Percentiles rank a stretch among this genome's conserved stretches.
Conservation (phyloP, 1,140 invertebrate genomes). For the Eulimnadia texana region DNA sequence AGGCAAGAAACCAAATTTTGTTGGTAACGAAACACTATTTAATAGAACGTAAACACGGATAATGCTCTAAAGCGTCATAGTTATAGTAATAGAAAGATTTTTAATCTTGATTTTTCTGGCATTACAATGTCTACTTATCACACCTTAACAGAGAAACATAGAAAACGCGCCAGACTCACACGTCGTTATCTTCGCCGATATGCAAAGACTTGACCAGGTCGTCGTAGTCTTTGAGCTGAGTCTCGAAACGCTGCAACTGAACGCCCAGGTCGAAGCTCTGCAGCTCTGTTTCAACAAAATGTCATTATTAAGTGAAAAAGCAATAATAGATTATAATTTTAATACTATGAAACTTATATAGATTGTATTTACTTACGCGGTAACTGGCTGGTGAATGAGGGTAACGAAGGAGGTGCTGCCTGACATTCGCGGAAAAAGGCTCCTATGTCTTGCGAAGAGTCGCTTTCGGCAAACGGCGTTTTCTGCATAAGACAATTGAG, state of each 20-base stretch:
- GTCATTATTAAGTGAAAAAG: slow-evolving; percentile 5
- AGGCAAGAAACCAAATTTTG: too few relatives aligned
- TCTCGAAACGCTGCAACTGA: slow-evolving; percentile 58
- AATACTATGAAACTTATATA: background rate
- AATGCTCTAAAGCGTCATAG: too few relatives aligned
- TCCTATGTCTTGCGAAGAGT: slow-evolving; percentile 46
- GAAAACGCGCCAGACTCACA: too few relatives aligned
- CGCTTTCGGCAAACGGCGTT: slow-evolving; percentile 38
- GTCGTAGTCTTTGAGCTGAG: slow-evolving; percentile 54
- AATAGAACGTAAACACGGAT: too few relatives aligned
- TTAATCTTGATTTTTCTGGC: too few relatives aligned
- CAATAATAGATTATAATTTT: background rate
- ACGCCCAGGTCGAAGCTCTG: slow-evolving; percentile 19
- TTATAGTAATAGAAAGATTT: too few relatives aligned
- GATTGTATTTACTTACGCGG: background rate
- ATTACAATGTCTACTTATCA: too few relatives aligned
- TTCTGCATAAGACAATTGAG: slow-evolving; percentile 31
- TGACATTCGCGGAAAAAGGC: slow-evolving; percentile 65
- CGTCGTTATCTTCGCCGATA: slow-evolving; percentile 28
- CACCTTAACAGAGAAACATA: too few relatives aligned
- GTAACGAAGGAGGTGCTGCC: slow-evolving; percentile 36
- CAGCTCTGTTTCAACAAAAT: background rate
- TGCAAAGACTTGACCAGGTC: slow-evolving; percentile 48
- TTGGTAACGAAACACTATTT: too few relatives aligned
- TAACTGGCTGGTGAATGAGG: background rate